These are phyloP conservation scores for Girardinichthys multiradiatus DNA, from an alignment of 2,113 vertebrate genomes.

Conservation along the genomic window DNA sequence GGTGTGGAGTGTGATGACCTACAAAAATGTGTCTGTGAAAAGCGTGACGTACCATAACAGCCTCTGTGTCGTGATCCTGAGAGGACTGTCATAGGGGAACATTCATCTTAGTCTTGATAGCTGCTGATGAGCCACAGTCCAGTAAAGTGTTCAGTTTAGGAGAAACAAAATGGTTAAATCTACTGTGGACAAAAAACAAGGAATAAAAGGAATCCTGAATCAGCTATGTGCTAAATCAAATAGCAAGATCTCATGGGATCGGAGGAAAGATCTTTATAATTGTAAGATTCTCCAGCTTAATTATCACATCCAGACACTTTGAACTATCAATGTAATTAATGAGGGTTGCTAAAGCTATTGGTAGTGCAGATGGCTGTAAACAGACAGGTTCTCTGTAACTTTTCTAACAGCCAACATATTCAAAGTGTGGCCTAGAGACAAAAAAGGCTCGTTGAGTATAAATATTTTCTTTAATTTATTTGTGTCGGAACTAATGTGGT, in stretches of 20 bases:
- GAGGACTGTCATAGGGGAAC: neutral
- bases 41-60: neutral
- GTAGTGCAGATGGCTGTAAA: no score
- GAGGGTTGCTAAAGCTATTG: no score
- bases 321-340: neutral
- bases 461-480: no score
- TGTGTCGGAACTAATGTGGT: no score
- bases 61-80: conserved; percentile 10
- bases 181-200: neutral
- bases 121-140: neutral
- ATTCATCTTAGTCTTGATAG: neutral
- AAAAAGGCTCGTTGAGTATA: no score
- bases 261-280: conserved; percentile 18
- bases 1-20: neutral
- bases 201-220: no score
- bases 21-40: conserved; percentile 23
- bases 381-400: no score
- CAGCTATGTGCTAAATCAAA: neutral
- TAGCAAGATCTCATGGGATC: conserved; percentile 43
- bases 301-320: neutral
- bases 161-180: neutral
- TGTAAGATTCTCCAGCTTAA: neutral
- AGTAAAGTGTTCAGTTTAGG: no score
- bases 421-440: no score
- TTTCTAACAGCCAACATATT: no score